Evolutionary conservation across 92 coral and sea anemone species (phyloP).

Genomic region (Phymanthus crucifer): DNA sequence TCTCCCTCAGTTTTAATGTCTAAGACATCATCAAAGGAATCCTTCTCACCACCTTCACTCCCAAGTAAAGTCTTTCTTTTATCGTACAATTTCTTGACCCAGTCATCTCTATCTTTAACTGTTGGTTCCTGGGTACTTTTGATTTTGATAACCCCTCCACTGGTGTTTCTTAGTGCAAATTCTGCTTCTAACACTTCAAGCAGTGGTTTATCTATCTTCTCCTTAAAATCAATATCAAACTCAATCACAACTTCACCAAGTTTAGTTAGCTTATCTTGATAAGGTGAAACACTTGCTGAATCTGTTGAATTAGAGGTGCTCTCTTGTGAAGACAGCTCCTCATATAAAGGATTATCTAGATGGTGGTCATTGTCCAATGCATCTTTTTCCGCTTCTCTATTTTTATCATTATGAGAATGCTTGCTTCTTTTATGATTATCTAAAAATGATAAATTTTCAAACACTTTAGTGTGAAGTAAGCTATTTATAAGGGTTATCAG

Average conservation of each 20-base stretch:
- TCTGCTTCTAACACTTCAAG: neutral
- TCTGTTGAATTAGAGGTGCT: too few species aligned
- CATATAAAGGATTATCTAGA: too few species aligned
- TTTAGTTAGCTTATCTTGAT: too few species aligned
- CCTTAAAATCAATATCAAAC: neutral
- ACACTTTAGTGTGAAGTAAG: too few species aligned
- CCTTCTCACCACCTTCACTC: neutral
- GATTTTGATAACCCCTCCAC: conserved; percentile 14
- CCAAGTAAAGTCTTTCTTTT: neutral
- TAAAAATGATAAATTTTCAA: too few species aligned
- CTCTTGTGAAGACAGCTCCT: too few species aligned
- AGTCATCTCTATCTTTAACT: neutral
- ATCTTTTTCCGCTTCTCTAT: too few species aligned
- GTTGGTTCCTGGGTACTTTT: neutral
- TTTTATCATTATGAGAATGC: too few species aligned
- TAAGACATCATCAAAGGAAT: neutral
- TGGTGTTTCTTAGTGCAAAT: conserved; percentile 7
- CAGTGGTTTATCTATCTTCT: neutral
- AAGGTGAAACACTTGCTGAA: too few species aligned
- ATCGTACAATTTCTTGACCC: neutral
- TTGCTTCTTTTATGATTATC: too few species aligned
- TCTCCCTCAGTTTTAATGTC: neutral
- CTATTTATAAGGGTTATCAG: too few species aligned
- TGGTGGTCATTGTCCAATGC: too few species aligned
- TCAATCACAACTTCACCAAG: neutral